Base-by-base conservation (phyloP, 1,140 invertebrate species). In the Anthonomus grandis region DNA sequence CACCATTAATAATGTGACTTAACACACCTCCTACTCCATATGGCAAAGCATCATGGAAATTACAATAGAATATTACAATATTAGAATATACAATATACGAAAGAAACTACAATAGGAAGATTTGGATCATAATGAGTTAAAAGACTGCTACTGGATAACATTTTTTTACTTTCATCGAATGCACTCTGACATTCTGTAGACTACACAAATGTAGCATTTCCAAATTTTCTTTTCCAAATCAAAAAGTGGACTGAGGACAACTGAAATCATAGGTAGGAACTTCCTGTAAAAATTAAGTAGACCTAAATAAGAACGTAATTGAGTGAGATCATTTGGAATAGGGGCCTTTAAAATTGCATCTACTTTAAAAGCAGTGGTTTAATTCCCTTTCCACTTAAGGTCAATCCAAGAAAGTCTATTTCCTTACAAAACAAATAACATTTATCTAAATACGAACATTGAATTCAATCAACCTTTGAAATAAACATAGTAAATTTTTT, bases 1-100 rank as follows among this genome's bases (percentile, higher is more conserved):
- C 62, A 34, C 67, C 25, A 4, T 44, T 15, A 6, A 34, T 25
- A 24, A 53, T 13, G 17, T 62, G 60, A 15, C 21, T 24, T 5
- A 62, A 22, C 2, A 57, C 41, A 0, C 24, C 47, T 15, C 18
- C 60, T 5, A 62, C 34, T n/a, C 55, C 49, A 13, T 36, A 39
- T 3, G 54, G 44, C 19, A 13, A 41, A 37, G 56, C 56, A 15
- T 59, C 51, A 17, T n/a, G n/a, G n/a, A n/a, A n/a, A n/a, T n/a
- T n/a, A n/a, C n/a, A n/a, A n/a, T n/a, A n/a, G n/a, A n/a, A n/a
- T n/a, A n/a, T n/a, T n/a, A n/a, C n/a, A n/a, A n/a, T n/a, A n/a
- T n/a, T n/a, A n/a, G n/a, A n/a, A n/a, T n/a, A n/a, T n/a, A n/a
- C n/a, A n/a, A n/a, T n/a, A n/a, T n/a, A n/a, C n/a, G n/a, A 1